phyloP scores from a whole-genome alignment of 2,888 invertebrate species.

The Dryobota labecula region DNA sequence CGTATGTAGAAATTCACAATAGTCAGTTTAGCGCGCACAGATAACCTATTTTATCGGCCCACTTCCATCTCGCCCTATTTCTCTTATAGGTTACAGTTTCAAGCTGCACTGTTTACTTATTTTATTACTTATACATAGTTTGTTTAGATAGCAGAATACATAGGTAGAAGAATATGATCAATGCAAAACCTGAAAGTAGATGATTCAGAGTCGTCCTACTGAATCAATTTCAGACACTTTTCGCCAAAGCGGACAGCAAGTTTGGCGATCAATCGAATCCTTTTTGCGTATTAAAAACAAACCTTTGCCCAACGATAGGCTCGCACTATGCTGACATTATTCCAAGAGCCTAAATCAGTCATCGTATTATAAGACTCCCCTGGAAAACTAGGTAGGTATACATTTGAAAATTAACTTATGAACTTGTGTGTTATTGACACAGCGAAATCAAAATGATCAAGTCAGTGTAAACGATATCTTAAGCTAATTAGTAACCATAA shows the following conservation, averaged over 20 bases:
- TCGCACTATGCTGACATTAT: neutral
- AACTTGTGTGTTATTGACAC: neutral
- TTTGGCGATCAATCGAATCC: neutral
- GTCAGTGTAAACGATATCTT: slow-evolving; percentile 27
- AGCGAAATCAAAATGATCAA: neutral
- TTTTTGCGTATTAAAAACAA: neutral
- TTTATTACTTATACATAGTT: neutral
- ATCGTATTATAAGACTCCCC: neutral
- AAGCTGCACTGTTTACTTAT: slow-evolving; percentile 16
- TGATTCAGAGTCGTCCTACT: neutral
- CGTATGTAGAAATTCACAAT: slow-evolving; percentile 11
- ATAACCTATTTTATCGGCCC: slow-evolving; percentile 61
- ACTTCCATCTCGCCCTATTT: slow-evolving; percentile 52
- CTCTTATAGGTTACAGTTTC: slow-evolving; percentile 39
- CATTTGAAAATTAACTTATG: neutral
- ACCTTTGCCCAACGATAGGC: neutral
- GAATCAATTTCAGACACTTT: neutral
- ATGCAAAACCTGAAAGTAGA: neutral
- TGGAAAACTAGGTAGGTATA: neutral
- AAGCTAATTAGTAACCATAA: slow-evolving; percentile 32
- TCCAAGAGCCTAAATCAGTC: neutral
- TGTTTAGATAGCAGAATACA: neutral
- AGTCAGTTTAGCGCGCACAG: slow-evolving; percentile 36
- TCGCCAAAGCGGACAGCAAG: neutral
- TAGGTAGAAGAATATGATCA: neutral